phyloP scores from a whole-genome alignment of 1,140 invertebrate genomes.

The Chrysomallon squamiferum region DNA sequence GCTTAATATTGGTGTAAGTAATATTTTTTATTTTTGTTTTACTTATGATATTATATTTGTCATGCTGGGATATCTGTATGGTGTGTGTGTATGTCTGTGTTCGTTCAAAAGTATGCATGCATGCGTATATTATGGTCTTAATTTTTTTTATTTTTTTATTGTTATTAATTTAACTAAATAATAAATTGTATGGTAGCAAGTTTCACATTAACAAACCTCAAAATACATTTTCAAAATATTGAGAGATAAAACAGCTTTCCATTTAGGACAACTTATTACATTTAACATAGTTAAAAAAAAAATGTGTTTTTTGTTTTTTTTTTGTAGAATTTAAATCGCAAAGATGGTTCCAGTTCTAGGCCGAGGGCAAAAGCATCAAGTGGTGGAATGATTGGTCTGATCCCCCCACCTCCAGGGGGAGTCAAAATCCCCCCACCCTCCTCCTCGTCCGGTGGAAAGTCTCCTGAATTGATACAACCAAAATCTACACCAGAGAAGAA shows the following conservation, averaged over 20 bases:
- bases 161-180: not conserved
- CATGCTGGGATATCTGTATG: slow-evolving; percentile 18
- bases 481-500: slow-evolving; percentile 62
- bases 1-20: slow-evolving; percentile 94
- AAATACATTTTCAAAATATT: too few species aligned
- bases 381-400: slow-evolving; percentile 63
- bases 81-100: slow-evolving; percentile 17
- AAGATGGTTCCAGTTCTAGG: slow-evolving; percentile 70
- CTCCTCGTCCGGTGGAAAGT: slow-evolving; percentile 69
- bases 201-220: not conserved
- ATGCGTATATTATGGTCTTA: not conserved
- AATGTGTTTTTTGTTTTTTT: slow-evolving; percentile 38
- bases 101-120: not conserved
- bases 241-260: too few species aligned
- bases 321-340: slow-evolving; percentile 80
- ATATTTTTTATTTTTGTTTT: slow-evolving; percentile 4
- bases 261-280: too few species aligned
- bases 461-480: slow-evolving; percentile 73
- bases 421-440: slow-evolving; percentile 73
- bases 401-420: slow-evolving; percentile 84
- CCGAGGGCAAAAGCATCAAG: slow-evolving; percentile 68
- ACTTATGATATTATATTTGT: slow-evolving; percentile 5
- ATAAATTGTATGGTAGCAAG: not conserved
- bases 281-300: too few species aligned
- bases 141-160: not conserved